Base-by-base conservation (phyloP, 1,140 invertebrate genomes). In the Eriosoma lanigerum region DNA sequence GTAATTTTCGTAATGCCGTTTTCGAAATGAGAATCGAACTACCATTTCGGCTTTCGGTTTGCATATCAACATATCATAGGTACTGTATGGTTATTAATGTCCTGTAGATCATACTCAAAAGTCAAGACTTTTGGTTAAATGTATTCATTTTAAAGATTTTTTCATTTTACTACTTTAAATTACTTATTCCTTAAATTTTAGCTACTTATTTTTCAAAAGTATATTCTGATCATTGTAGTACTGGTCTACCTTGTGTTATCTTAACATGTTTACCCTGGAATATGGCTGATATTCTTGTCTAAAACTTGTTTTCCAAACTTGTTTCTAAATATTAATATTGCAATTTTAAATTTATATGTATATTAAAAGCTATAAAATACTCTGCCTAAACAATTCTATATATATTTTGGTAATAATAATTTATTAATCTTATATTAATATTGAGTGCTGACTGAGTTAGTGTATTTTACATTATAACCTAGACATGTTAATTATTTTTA, bases 201-300 rank as follows among this genome's bases (percentile, higher is more conserved):
- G 15, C 15, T 60, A 29, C 24, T 29, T 17, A 15, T 1, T 60
- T 64, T 64, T 38, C 9, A 10, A 38, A 1, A 4, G 4, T 19
- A 38, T 32, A n/a, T 15, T 38, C 10, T 10, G 6, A 64, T 1
- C 3, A 38, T 48, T 26, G 1, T 48, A 15, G 64, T 50, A 38
- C 66, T 15, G 46, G 66, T 6, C 48, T 29, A 50, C 66, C 66
- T 70, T 70, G 66, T 48, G 21, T 17, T 26, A 6, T 17, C 13
- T 66, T 0, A 26, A 48, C 66, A 19, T 26, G 66, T 70, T 70
- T 24, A 70, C 66, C 66, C 15, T 70, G 66, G 48, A 50, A 26
- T 26, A 50, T 70, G 12, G 4, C 5, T 26, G 3, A 26, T 46
- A 48, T n/a, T 29, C 58, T 60, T 9, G 6, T 15, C 21, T 3